A percentile compares a stretch with the other conserved stretches of the same genome.
These are phyloP conservation scores for Pseudeuparius sepicola DNA, from an alignment of 2,888 invertebrate species.

Conservation along the genomic window DNA sequence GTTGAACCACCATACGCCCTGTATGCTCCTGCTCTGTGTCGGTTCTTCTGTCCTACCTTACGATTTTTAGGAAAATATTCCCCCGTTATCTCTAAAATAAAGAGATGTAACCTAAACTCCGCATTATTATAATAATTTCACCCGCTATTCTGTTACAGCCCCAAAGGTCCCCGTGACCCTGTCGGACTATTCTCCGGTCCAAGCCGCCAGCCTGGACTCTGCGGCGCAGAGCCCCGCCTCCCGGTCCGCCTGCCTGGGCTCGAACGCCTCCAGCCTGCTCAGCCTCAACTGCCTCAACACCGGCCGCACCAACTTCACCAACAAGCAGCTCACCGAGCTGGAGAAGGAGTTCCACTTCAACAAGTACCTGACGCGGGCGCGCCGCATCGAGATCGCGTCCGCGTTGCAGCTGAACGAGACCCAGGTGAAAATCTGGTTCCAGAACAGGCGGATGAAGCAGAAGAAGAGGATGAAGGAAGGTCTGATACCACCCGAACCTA, in stretches of 20 bases:
- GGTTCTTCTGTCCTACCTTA: no score
- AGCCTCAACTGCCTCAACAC: slow-evolving; percentile 55
- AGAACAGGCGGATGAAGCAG: slow-evolving; percentile 97
- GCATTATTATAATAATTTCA: no score
- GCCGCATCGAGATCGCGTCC: slow-evolving; percentile 96
- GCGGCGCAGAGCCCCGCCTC: slow-evolving; percentile 45
- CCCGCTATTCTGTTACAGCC: no score
- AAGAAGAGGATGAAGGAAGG: slow-evolving; percentile 96
- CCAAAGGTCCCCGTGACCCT: no score
- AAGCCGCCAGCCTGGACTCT: no score
- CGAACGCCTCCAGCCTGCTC: slow-evolving; percentile 38
- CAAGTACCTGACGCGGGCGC: slow-evolving; percentile 93
- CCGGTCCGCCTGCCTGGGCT: slow-evolving; percentile 36
- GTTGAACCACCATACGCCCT: no score
- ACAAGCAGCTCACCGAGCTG: slow-evolving; percentile 96
- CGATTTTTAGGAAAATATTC: no score
- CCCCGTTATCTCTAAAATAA: no score
- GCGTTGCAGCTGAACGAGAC: slow-evolving; percentile 94
- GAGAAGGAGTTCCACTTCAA: slow-evolving; percentile 99
- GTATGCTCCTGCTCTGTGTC: no score
- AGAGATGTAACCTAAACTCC: no score
- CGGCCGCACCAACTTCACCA: slow-evolving; percentile 97
- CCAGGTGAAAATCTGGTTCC: slow-evolving; percentile 96
- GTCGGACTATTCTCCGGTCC: no score
- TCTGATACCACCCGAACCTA: slow-evolving; percentile 49